Percentiles rank a stretch among this genome's conserved stretches.
Evolutionary conservation across 2,113 vertebrate species (phyloP).

Genomic region (Typhlomys cinereus): DNA sequence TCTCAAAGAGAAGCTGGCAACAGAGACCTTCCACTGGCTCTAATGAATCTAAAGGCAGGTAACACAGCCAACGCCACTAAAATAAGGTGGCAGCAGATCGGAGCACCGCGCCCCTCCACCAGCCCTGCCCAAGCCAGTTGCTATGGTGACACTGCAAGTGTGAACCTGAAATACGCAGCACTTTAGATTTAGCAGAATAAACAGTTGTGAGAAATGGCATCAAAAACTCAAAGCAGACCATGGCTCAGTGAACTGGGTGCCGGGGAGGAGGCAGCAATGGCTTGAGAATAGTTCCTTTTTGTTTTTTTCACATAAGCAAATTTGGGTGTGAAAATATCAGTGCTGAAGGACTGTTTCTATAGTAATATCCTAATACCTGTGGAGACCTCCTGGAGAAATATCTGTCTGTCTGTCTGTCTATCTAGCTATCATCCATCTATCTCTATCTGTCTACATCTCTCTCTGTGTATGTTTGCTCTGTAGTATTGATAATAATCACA

Average conservation of each 20-base stretch:
- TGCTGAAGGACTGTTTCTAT: conserved; percentile 52
- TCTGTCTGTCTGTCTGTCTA: background rate
- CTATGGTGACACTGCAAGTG: background rate
- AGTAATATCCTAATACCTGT: conserved; percentile 42
- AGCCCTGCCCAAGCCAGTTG: background rate
- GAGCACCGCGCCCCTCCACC: background rate
- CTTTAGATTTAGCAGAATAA: background rate
- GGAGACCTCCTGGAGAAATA: conserved; percentile 40
- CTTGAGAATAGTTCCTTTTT: conserved; percentile 39
- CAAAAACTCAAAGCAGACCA: conserved; percentile 21
- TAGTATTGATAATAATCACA: conserved; percentile 27
- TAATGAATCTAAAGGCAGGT: conserved; percentile 77
- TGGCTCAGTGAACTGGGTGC: background rate
- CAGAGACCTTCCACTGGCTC: conserved; percentile 59
- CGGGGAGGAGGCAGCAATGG: background rate
- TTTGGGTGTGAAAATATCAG: conserved; percentile 26
- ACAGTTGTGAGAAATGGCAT: background rate
- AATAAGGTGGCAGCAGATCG: conserved; percentile 53
- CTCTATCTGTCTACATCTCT: background rate
- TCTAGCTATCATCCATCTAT: background rate
- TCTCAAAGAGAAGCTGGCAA: conserved; percentile 61
- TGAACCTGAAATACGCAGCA: background rate
- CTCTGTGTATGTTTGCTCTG: background rate
- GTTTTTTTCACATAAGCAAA: conserved; percentile 58
- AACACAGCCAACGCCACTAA: conserved; percentile 66